phyloP scores from a whole-genome alignment of 1,140 invertebrate species.

The Samia ricini region DNA sequence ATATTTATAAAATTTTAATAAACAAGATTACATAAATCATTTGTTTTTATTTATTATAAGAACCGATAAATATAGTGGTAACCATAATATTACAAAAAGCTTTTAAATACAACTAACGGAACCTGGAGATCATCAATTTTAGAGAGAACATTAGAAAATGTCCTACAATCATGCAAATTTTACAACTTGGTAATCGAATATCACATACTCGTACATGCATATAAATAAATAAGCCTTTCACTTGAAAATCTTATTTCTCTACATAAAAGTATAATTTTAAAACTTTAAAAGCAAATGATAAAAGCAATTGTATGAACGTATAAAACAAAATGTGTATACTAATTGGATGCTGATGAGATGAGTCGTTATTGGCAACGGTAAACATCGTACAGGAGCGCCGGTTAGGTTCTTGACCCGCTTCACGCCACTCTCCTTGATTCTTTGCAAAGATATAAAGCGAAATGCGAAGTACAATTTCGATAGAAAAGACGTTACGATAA shows the following conservation, averaged over 20 bases:
- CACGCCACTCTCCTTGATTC: neutral
- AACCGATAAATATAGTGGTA: no score
- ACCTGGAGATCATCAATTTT: no score
- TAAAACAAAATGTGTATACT: neutral
- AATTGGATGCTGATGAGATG: neutral
- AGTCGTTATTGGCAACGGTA: neutral
- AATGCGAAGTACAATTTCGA: neutral
- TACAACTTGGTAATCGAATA: no score
- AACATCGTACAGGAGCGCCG: neutral
- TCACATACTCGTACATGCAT: no score
- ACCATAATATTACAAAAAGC: no score
- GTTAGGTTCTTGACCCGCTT: neutral
- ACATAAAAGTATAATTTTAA: neutral
- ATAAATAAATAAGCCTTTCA: neutral
- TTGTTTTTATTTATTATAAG: no score
- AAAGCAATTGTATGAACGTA: neutral
- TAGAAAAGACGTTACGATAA: neutral
- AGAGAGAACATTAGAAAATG: no score
- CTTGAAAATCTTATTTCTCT: neutral
- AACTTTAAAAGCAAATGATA: neutral
- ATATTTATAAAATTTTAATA: no score
- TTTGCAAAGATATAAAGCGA: neutral
- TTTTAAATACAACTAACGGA: no score
- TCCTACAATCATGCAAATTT: no score
- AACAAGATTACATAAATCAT: no score